Conservation (phyloP, 2,797 vertebrate genomes). For the Aselliscus stoliczkanus region DNA sequence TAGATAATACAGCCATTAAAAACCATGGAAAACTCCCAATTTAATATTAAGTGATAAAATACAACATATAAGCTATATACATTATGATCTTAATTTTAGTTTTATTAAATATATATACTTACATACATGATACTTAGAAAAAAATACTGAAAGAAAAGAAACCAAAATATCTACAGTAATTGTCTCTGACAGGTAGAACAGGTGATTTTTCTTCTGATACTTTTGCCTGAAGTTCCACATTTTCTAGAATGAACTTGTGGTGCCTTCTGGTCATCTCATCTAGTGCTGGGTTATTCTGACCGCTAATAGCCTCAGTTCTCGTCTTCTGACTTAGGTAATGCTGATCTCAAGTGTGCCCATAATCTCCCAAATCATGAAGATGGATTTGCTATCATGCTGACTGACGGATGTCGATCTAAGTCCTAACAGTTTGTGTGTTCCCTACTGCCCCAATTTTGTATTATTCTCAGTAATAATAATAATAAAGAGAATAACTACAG, state of each 20-base stretch:
- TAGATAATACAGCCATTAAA: background rate
- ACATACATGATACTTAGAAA: background rate
- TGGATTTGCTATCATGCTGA: background rate
- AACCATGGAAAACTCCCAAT: background rate
- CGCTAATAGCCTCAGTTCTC: background rate
- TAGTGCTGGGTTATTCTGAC: background rate
- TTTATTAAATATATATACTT: background rate
- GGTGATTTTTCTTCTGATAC: background rate
- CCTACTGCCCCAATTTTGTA: background rate
- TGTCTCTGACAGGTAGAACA: background rate
- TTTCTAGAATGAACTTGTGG: background rate
- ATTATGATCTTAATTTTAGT: background rate
- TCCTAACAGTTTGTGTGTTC: background rate
- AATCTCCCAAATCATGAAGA: background rate
- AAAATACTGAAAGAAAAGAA: background rate
- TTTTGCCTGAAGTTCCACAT: background rate
- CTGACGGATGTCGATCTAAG: background rate
- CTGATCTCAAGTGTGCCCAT: background rate
- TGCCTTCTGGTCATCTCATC: background rate
- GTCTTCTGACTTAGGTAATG: background rate
- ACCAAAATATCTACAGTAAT: background rate
- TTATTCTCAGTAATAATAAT: background rate
- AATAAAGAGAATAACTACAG: background rate
- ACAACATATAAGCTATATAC: background rate
- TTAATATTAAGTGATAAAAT: slow-evolving; percentile 18